Percentiles rank a stretch among this genome's conserved stretches.
Conservation (phyloP, 2,113 vertebrate species). For the Patagioenas fasciata region DNA sequence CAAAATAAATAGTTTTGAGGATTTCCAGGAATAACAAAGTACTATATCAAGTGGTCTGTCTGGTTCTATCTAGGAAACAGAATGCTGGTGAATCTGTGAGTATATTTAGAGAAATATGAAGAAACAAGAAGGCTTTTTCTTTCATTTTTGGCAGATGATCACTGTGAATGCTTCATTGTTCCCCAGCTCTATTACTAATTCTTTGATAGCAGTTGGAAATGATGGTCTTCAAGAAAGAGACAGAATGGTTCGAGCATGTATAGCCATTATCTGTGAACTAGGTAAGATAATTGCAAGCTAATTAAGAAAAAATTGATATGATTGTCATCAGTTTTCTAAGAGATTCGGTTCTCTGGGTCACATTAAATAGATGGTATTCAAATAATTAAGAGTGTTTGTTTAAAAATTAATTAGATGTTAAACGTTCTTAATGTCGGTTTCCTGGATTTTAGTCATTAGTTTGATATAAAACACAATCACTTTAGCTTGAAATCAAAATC, state of each 20-base stretch:
- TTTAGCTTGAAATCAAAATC: neutral
- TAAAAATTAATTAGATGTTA: neutral
- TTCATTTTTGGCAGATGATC: constrained; percentile 86
- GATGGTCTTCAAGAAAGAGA: constrained; percentile 97
- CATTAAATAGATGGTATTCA: neutral
- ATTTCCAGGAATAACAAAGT: neutral
- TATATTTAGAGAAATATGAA: neutral
- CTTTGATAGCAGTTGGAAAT: constrained; percentile 95
- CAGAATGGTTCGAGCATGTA: constrained; percentile 97
- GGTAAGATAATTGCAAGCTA: constrained; percentile 76
- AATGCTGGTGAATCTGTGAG: neutral
- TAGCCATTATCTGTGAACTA: constrained; percentile 97
- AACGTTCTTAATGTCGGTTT: neutral
- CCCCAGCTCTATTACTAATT: constrained; percentile 95
- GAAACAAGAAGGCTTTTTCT: constrained; percentile 13
- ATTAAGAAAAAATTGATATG: neutral
- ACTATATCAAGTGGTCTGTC: neutral
- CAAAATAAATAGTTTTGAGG: neutral
- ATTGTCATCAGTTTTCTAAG: neutral
- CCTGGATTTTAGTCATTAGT: neutral
- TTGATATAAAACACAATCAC: neutral
- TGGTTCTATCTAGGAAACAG: neutral
- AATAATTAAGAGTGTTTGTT: neutral
- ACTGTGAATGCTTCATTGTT: constrained; percentile 97
- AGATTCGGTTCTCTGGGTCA: neutral